Conservation (phyloP, 2,888 invertebrate species). For the Shargacucullia verbasci region DNA sequence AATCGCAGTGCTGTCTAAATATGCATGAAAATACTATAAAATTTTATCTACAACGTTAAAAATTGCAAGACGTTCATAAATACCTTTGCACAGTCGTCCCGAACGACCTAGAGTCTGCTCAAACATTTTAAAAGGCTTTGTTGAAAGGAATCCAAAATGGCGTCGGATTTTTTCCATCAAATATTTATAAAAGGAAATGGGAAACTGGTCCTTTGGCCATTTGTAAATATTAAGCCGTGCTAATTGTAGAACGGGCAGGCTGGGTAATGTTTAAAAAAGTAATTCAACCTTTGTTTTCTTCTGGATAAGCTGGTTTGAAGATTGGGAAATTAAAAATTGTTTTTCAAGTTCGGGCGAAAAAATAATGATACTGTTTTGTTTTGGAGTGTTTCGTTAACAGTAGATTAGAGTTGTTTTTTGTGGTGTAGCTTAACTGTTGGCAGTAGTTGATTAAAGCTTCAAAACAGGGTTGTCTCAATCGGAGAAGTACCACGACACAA, state of each 20-base stretch:
- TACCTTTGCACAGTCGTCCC: background rate
- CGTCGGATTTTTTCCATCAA: conserved; percentile 35
- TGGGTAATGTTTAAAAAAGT: conserved; percentile 21
- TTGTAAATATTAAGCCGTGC: conserved; percentile 48
- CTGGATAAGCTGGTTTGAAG: conserved; percentile 21
- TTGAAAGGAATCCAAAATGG: conserved; percentile 23
- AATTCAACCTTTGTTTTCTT: conserved; percentile 18
- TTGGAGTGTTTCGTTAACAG: background rate
- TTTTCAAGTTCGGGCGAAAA: conserved; percentile 15
- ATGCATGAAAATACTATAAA: too few relatives aligned
- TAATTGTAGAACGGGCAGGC: conserved; percentile 42
- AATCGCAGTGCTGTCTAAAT: too few relatives aligned
- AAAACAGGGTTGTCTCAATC: too few relatives aligned
- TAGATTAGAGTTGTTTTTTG: too few relatives aligned
- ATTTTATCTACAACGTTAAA: conserved; percentile 2
- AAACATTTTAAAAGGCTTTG: conserved; percentile 34
- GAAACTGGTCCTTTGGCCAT: conserved; percentile 40
- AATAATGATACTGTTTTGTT: conserved; percentile 5
- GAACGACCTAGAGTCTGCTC: conserved; percentile 19
- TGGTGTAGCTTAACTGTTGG: too few relatives aligned
- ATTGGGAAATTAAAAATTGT: conserved; percentile 19
- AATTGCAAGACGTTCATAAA: conserved; percentile 17
- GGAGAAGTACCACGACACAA: too few relatives aligned
- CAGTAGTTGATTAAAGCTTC: too few relatives aligned
- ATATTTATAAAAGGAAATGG: conserved; percentile 56